Conservation (phyloP, 2,888 invertebrate species). For the Sarcophaga caerulescens region DNA sequence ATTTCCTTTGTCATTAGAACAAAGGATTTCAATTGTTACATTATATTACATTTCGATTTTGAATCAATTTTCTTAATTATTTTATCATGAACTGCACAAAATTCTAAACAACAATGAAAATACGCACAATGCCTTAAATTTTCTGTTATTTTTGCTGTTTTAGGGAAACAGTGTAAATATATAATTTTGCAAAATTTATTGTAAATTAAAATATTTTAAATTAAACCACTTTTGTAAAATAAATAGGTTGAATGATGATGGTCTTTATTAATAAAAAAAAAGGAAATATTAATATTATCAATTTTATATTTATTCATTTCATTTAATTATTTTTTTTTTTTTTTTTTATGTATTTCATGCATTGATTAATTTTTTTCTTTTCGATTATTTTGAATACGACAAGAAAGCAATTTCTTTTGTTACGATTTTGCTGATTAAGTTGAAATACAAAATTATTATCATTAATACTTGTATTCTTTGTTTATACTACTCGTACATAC, state of each 20-base stretch:
- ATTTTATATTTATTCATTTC: slow-evolving; percentile 4
- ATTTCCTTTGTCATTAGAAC: no score
- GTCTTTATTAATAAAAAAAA: slow-evolving; percentile 11
- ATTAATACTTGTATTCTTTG: background rate
- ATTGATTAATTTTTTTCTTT: slow-evolving; percentile 35
- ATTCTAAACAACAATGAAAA: no score
- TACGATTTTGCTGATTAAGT: slow-evolving; percentile 9
- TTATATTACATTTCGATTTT: no score
- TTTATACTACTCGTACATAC: background rate
- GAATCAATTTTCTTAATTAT: no score
- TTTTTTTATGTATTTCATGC: background rate
- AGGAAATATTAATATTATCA: slow-evolving; percentile 41
- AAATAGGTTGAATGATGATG: slow-evolving; percentile 18
- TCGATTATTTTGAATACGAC: slow-evolving; percentile 36
- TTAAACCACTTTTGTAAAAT: slow-evolving; percentile 8
- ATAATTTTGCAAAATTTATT: no score
- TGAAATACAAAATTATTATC: background rate
- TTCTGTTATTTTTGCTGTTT: no score
- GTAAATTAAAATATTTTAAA: background rate
- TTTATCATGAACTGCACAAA: no score
- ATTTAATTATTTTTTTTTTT: background rate
- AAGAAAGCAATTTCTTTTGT: slow-evolving; percentile 20
- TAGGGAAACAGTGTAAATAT: no score
- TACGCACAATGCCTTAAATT: no score
- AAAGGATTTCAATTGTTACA: no score